Evolutionary conservation across 2,888 invertebrate species (phyloP).

Genomic region (Cantharis flavilabris): DNA sequence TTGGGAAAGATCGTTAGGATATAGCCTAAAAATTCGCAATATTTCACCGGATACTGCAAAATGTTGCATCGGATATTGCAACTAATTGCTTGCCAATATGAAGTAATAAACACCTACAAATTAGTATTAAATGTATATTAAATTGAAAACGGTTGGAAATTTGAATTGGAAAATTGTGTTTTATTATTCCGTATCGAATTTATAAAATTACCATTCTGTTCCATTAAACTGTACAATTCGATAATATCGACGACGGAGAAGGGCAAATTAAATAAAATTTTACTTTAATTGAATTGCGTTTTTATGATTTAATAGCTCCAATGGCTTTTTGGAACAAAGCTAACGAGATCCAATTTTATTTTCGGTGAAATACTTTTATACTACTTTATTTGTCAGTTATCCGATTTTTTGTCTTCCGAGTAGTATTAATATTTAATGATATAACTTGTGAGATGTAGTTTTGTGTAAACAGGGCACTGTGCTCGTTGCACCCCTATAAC

Average conservation of each 20-base stretch:
- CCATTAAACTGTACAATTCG: background rate
- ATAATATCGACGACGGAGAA: background rate
- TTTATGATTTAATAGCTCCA: background rate
- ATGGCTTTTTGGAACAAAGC: background rate
- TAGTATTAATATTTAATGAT: background rate
- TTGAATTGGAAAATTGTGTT: background rate
- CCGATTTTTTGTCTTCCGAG: background rate
- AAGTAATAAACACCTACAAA: background rate
- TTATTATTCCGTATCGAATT: background rate
- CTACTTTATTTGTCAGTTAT: background rate
- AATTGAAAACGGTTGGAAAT: background rate
- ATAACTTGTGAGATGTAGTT: background rate
- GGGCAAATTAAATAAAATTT: background rate
- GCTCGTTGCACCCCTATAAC: background rate
- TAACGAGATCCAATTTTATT: background rate
- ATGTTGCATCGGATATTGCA: background rate
- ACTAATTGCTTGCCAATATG: background rate
- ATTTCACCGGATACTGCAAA: background rate
- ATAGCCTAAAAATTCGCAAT: background rate
- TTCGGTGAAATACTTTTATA: background rate
- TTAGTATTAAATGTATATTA: background rate
- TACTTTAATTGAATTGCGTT: background rate
- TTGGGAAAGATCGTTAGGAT: conserved; percentile 1
- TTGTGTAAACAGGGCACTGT: background rate
- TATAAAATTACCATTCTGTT: background rate